phyloP scores from a whole-genome alignment of 2,888 invertebrate species.

The Drosophila recens region DNA sequence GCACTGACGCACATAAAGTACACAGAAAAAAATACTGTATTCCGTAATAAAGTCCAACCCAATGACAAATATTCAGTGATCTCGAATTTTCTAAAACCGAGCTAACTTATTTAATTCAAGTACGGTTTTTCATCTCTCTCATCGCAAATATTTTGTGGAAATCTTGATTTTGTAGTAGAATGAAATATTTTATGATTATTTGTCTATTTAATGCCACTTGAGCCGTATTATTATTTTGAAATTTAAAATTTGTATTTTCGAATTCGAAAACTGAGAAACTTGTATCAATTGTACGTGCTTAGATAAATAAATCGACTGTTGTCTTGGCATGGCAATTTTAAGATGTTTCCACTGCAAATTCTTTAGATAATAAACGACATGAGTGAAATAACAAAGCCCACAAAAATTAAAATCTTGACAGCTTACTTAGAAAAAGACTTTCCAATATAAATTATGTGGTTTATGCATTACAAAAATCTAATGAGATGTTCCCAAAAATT shows the following conservation, averaged over 20 bases:
- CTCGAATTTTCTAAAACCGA: background rate
- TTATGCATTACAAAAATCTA: background rate
- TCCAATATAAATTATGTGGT: background rate
- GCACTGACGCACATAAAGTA: background rate
- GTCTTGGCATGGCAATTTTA: background rate
- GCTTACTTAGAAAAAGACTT: no score
- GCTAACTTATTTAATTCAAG: no score
- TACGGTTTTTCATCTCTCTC: background rate
- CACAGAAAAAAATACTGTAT: background rate
- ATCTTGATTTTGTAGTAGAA: background rate
- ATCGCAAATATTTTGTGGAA: background rate
- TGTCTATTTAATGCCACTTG: no score
- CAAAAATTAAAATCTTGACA: no score
- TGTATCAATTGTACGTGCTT: background rate
- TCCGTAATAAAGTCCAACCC: no score
- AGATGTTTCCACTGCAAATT: slow-evolving; percentile 3
- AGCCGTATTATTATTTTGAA: no score
- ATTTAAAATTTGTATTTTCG: background rate
- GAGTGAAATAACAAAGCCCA: no score
- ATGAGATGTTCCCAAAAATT: background rate
- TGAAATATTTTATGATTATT: background rate
- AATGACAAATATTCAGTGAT: background rate
- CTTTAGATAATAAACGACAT: no score
- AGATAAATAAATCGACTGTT: background rate
- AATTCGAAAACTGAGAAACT: background rate